Evolutionary conservation across 2,888 invertebrate species (phyloP).

Genomic region (Tipula confusa): DNA sequence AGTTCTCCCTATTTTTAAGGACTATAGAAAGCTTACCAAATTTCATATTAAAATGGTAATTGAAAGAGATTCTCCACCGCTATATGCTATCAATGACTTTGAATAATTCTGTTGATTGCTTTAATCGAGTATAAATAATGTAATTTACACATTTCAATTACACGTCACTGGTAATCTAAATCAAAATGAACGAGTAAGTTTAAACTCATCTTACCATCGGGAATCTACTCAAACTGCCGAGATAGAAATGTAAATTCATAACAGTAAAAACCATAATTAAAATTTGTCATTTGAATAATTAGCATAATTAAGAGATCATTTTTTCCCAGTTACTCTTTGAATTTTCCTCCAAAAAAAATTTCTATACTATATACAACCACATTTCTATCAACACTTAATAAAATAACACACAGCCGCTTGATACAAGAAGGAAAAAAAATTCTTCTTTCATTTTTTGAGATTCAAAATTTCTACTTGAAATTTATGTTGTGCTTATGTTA

Average conservation of each 20-base stretch:
- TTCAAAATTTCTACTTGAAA: conserved; percentile 15
- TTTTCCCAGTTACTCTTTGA: not conserved
- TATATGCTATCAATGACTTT: no score
- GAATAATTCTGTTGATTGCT: no score
- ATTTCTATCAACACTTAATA: conserved; percentile 12
- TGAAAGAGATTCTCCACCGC: no score
- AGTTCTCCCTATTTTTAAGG: no score
- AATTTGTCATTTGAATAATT: conserved; percentile 20
- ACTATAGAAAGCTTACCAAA: no score
- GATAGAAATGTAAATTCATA: not conserved
- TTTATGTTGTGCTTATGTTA: conserved; percentile 25
- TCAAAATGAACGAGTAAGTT: no score
- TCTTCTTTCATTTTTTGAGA: not conserved
- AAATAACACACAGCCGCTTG: not conserved
- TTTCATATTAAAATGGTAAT: no score
- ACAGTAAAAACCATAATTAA: not conserved
- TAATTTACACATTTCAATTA: no score
- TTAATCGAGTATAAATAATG: no score
- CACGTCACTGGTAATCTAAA: no score
- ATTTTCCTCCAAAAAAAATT: not conserved
- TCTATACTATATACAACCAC: not conserved
- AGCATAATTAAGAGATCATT: not conserved
- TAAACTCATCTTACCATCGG: no score
- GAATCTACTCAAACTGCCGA: not conserved
- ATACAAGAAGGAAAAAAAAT: not conserved